phyloP scores from a whole-genome alignment of 2,797 vertebrate species.

The Poeciliopsis turneri region DNA sequence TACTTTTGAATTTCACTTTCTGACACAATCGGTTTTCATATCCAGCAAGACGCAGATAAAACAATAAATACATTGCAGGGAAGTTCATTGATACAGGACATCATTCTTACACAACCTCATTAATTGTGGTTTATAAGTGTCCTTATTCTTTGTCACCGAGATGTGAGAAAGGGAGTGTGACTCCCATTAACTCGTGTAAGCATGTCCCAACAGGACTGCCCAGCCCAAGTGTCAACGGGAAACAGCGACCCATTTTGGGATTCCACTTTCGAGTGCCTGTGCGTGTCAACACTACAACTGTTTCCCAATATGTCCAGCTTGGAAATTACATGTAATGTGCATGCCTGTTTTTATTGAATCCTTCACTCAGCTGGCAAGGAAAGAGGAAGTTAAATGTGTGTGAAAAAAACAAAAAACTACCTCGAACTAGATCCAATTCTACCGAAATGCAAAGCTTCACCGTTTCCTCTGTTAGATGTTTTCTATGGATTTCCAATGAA shows the following conservation, averaged over 20 bases:
- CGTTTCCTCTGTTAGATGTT: not conserved
- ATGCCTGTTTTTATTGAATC: slow-evolving; percentile 2
- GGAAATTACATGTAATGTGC: slow-evolving; percentile 12
- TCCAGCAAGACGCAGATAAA: slow-evolving; percentile 10
- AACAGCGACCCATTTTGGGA: slow-evolving; percentile 70
- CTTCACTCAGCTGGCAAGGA: not conserved
- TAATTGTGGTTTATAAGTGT: slow-evolving; percentile 33
- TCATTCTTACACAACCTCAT: slow-evolving; percentile 37
- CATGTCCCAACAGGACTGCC: slow-evolving; percentile 74
- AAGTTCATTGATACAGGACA: slow-evolving; percentile 13
- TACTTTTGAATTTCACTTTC: slow-evolving; percentile 63
- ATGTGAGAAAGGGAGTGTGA: slow-evolving; percentile 54
- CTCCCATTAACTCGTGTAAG: slow-evolving; percentile 61
- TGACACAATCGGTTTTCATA: slow-evolving; percentile 25
- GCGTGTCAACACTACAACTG: slow-evolving; percentile 16
- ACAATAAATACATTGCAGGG: slow-evolving; percentile 42
- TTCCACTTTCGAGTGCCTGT: slow-evolving; percentile 51
- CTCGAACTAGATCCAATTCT: slow-evolving; percentile 8
- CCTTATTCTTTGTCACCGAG: slow-evolving; percentile 64
- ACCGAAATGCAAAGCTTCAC: slow-evolving; percentile 9
- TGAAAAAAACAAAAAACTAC: not conserved
- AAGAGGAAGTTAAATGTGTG: not conserved
- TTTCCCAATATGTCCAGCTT: slow-evolving; percentile 40
- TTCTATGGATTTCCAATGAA: not conserved
- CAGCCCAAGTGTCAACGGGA: slow-evolving; percentile 61